These are phyloP conservation scores for Orycteropus afer DNA, from an alignment of 2,113 vertebrate genomes.

Conservation along the genomic window DNA sequence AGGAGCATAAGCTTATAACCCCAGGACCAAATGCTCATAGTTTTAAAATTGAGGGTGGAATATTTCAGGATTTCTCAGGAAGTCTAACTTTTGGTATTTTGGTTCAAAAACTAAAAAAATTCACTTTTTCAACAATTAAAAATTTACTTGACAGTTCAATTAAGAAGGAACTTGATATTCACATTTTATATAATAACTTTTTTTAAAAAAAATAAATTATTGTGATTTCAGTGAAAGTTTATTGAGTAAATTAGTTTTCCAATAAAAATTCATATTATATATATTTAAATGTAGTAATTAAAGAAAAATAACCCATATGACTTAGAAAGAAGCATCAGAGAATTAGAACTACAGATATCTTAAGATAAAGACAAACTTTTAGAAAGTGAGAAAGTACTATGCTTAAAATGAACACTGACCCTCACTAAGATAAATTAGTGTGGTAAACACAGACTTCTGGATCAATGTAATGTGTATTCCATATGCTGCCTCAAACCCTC, in stretches of 20 bases:
- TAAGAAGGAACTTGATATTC: neutral
- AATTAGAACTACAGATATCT: neutral
- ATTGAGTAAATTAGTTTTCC: too few relatives aligned
- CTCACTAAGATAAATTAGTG: neutral
- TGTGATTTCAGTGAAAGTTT: too few relatives aligned
- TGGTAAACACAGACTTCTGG: neutral
- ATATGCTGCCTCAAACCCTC: neutral
- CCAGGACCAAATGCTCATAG: neutral
- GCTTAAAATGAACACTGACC: neutral
- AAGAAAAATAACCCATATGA: neutral
- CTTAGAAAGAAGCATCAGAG: neutral
- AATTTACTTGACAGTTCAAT: neutral
- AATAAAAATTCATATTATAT: too few relatives aligned
- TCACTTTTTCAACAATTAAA: neutral
- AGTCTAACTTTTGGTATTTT: neutral
- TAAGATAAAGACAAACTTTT: neutral
- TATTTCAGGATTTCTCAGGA: neutral
- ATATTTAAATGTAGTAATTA: neutral
- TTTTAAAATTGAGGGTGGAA: neutral
- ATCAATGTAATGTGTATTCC: neutral
- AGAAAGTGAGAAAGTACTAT: neutral
- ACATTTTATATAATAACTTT: neutral
- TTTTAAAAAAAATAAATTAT: neutral
- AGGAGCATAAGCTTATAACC: neutral
- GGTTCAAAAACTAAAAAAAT: neutral